phyloP scores from a whole-genome alignment of 2,888 invertebrate species.

The Zygothrica quintamaculata region DNA sequence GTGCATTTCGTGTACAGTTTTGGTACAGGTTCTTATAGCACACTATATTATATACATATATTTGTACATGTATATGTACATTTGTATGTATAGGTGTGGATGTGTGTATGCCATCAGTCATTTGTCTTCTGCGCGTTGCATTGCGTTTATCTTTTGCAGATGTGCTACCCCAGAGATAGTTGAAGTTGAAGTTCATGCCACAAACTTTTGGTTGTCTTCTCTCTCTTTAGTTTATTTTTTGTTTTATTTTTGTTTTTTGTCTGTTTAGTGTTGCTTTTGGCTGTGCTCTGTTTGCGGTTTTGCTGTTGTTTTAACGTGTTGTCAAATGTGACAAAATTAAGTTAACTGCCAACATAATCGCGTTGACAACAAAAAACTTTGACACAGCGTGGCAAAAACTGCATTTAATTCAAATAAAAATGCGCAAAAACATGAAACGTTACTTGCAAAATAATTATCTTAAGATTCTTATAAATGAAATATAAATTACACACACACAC shows the following conservation, averaged over 20 bases:
- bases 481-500: no score
- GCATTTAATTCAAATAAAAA: conserved; percentile 35
- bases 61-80: background rate
- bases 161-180: conserved; percentile 16
- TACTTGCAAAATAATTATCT: background rate
- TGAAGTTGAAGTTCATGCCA: conserved; percentile 37
- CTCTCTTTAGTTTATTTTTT: background rate
- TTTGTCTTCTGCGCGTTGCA: conserved; percentile 72
- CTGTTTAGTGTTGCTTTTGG: conserved; percentile 6
- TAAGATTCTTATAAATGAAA: background rate
- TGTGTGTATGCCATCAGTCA: conserved; percentile 65
- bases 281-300: conserved; percentile 18
- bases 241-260: no score
- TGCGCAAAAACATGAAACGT: conserved; percentile 20
- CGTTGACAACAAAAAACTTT: conserved; percentile 37
- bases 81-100: no score
- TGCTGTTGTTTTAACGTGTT: conserved; percentile 74
- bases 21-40: background rate
- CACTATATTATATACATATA: background rate
- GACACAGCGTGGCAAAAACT: conserved; percentile 22
- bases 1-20: conserved; percentile 33
- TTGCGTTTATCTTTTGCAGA: conserved; percentile 61
- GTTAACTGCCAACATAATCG: conserved; percentile 78
- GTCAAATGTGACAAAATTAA: conserved; percentile 81
- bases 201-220: conserved; percentile 31